These are phyloP conservation scores for Micromussa lordhowensis DNA, from an alignment of 92 coral and sea anemone species.

Conservation along the genomic window DNA sequence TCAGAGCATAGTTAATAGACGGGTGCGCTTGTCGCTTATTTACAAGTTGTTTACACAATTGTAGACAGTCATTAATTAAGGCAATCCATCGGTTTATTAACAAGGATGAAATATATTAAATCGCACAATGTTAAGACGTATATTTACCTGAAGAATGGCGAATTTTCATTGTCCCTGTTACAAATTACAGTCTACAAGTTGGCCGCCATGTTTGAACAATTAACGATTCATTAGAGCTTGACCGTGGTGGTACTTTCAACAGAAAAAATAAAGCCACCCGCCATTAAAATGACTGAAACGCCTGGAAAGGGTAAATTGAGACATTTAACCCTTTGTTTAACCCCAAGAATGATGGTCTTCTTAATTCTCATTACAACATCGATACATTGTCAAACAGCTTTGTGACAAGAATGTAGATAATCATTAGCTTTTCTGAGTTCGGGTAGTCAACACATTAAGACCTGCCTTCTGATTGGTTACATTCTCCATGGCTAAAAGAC, in stretches of 20 bases:
- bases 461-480: background rate
- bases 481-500: background rate
- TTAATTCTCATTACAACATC: background rate
- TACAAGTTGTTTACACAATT: background rate
- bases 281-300: background rate
- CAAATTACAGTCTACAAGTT: background rate
- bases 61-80: background rate
- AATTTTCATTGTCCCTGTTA: background rate
- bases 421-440: background rate
- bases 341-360: background rate
- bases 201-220: conserved; percentile 36
- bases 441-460: background rate
- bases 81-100: background rate
- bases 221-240: conserved; percentile 14
- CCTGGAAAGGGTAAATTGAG: background rate
- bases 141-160: conserved; percentile 22
- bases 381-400: background rate
- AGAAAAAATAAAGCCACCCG: conserved; percentile 37
- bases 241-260: conserved; percentile 29
- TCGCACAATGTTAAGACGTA: background rate
- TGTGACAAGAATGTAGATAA: background rate
- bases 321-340: background rate
- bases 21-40: background rate
- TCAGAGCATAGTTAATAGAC: background rate
- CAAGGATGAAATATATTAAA: background rate